Evolutionary conservation across 1,140 invertebrate genomes (phyloP), one percentile per base, ranked within the genome.

Genomic region (Pseudomyrmex concolor): DNA sequence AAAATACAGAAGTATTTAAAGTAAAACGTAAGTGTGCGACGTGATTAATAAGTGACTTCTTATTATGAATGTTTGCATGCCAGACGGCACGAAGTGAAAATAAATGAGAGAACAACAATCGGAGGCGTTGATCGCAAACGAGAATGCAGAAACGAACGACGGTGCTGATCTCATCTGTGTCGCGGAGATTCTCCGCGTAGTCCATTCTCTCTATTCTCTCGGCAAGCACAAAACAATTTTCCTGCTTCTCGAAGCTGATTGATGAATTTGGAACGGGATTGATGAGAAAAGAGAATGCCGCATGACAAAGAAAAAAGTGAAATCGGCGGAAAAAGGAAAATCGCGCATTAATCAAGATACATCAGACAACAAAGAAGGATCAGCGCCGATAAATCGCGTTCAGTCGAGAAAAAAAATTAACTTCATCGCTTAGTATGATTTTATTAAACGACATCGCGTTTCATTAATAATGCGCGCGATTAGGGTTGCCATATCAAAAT

Each of bases 331-430:
- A 51, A 34, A 13, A 4, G 19, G 45, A 57, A 78, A 62, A 50
- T 81, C 19, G 17, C 25, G 57, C 78, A 63, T 82, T 82, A 82
- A 82, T 74, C 72, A 74, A 77, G 51, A 55, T n/a, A 74, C 57
- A 63, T 73, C 64, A 48, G 25, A 48, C 45, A 34, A 67, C 13
- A n/a, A 57, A 68, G 19, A 4, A 50, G 12, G 62, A 55, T 19
- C 57, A 25, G n/a, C 17, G n/a, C 57, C 13, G n/a, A 9, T 25
- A 15, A 19, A 19, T 66, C n/a, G 60, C 25, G 51, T 59, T 59
- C 15, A 15, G 50, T 25, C 62, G 62, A 67, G n/a, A 48, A 59
- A 78, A 59, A 13, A 57, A 48, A 48, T n/a, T 13, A 70, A 70
- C 63, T 48, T 59, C 10, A 45, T 48, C 19, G 10, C 15, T 34